Evolutionary conservation across 2,888 invertebrate species (phyloP).

Genomic region (Lepidochrysops patricia): DNA sequence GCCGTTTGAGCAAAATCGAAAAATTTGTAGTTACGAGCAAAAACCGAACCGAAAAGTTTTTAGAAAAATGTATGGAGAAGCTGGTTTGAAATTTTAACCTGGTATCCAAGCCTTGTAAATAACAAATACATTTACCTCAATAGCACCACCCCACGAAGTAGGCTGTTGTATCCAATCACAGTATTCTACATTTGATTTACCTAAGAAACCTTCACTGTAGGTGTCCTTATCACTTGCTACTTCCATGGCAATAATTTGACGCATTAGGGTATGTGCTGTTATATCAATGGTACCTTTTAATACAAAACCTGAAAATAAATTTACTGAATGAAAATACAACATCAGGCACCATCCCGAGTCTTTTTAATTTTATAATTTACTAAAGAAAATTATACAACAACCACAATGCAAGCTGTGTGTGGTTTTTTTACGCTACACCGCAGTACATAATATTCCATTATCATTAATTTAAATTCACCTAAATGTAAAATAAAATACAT

Average conservation of each 20-base stretch:
- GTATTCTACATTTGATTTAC: slow-evolving; percentile 88
- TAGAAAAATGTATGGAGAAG: too few relatives aligned
- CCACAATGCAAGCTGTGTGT: too few relatives aligned
- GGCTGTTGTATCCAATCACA: slow-evolving; percentile 92
- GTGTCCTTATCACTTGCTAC: slow-evolving; percentile 84
- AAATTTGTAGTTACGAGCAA: too few relatives aligned
- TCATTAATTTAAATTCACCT: too few relatives aligned
- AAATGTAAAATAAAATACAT: too few relatives aligned
- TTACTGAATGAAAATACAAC: not conserved
- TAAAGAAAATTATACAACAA: not conserved
- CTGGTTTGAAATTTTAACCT: not conserved
- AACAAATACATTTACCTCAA: slow-evolving; percentile 74
- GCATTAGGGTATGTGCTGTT: slow-evolving; percentile 82
- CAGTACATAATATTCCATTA: too few relatives aligned
- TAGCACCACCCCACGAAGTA: slow-evolving; percentile 96
- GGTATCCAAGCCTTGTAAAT: too few relatives aligned
- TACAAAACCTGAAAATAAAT: slow-evolving; percentile 73
- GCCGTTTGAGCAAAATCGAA: too few relatives aligned
- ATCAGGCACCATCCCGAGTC: too few relatives aligned
- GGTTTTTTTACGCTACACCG: too few relatives aligned
- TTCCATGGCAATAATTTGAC: slow-evolving; percentile 89
- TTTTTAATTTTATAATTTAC: too few relatives aligned
- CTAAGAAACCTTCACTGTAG: slow-evolving; percentile 90
- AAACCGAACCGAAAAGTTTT: too few relatives aligned
- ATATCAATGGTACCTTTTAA: slow-evolving; percentile 85